Conservation (phyloP, 2,888 invertebrate species). For the Pimpla rufipes region DNA sequence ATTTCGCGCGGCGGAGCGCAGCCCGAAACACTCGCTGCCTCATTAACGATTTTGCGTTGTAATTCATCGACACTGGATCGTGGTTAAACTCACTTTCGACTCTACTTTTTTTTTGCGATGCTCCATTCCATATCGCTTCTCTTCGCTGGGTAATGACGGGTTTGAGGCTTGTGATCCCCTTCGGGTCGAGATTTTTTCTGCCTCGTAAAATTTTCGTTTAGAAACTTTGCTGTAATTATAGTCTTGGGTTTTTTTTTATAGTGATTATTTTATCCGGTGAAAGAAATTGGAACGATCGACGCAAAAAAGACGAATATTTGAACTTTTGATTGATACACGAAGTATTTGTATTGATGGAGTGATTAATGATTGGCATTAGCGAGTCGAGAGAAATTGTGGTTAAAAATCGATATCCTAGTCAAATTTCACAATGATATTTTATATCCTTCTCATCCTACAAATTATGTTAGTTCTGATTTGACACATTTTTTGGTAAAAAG, state of each 20-base stretch:
- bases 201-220: neutral
- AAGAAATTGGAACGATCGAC: neutral
- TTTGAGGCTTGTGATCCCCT: neutral
- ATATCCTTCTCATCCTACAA: no score
- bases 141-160: slow-evolving; percentile 27
- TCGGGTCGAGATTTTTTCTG: neutral
- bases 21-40: slow-evolving; percentile 58
- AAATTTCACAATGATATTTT: no score
- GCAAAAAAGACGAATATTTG: neutral
- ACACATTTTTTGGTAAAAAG: no score
- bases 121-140: neutral
- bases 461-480: no score
- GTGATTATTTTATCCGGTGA: neutral
- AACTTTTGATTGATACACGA: neutral
- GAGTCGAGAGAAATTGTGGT: no score
- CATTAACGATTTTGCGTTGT: slow-evolving; percentile 49
- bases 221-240: slow-evolving; percentile 8
- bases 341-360: no score
- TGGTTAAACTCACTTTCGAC: neutral
- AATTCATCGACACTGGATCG: slow-evolving; percentile 19
- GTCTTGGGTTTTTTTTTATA: neutral
- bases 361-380: no score
- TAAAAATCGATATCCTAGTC: no score
- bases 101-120: slow-evolving; percentile 12
- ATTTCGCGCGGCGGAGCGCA: neutral